Evolutionary conservation across 2,797 vertebrate genomes (phyloP), one percentile per base, ranked within the genome.

Genomic region (Semotilus atromaculatus): DNA sequence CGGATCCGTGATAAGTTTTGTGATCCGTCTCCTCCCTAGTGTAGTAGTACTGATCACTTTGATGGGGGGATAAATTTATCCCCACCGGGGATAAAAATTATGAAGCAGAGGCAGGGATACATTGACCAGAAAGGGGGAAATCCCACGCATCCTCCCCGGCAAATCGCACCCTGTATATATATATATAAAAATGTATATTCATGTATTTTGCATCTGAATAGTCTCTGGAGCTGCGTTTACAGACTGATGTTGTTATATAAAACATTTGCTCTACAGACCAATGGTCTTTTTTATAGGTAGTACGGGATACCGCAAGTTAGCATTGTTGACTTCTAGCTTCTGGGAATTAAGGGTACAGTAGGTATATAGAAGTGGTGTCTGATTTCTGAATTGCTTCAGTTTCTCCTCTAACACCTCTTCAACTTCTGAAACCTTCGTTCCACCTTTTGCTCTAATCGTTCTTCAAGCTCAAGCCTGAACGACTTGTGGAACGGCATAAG

Each of bases 401-500:
- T 67, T 66, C 11, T 11, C 13, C 26, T 55, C 40, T 51, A 72
- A 84, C 55, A 79, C 31, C 23, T 45, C 75, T 43, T 66, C 45
- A 38, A 76, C 53, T 51, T 23, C 60, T 68, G 36, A 36, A 23
- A 36, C 68, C 31, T 8, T 53, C n/a, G 23, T 64, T 55, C 31
- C 84, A 72, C 38, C 82, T 71, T 62, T 21, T 84, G 48, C 82
- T 92, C 67, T 86, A 62, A 79, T 81, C 21, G 68, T 73, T 77
- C 70, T 80, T 81, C 62, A 78, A 81, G 85, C 91, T 90, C 92
- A 55, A 73, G 93, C 94, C 90, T 89, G 90, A 91, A 92, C 38
- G 74, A 89, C 82, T 81, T 91, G 92, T 91, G 92, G 94, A 92
- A 91, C 91, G 88, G 87, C 60, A 76, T 91, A 90, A 95, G 93